Conservation (phyloP, 2,888 invertebrate genomes). For the Eueremaeus valkanovi region DNA sequence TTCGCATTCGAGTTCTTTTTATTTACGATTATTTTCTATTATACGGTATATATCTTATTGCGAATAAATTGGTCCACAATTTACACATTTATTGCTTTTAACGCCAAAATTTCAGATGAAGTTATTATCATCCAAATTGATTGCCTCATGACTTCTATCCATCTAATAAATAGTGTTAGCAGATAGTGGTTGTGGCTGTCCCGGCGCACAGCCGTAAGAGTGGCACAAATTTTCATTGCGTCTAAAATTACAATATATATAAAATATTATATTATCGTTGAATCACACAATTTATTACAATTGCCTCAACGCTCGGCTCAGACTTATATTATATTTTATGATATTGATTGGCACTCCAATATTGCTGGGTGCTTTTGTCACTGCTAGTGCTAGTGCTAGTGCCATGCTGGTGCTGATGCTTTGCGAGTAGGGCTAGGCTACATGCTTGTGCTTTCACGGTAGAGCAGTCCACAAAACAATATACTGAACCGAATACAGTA, state of each 20-base stretch:
- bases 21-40: background rate
- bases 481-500: too few relatives aligned
- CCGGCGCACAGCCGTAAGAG: background rate
- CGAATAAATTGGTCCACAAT: slow-evolving; percentile 16
- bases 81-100: slow-evolving; percentile 26
- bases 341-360: slow-evolving; percentile 2
- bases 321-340: slow-evolving; percentile 3
- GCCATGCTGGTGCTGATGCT: background rate
- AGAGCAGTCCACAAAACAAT: slow-evolving; percentile 29
- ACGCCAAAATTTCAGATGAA: slow-evolving; percentile 1
- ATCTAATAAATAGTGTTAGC: background rate
- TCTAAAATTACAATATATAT: slow-evolving; percentile 30
- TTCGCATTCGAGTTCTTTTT: background rate
- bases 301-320: slow-evolving; percentile 18
- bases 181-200: background rate
- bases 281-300: slow-evolving; percentile 23
- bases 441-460: too few relatives aligned
- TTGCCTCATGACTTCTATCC: slow-evolving; percentile 17
- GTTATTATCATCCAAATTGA: slow-evolving; percentile 29
- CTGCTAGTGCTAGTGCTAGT: background rate
- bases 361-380: background rate
- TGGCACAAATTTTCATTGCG: slow-evolving; percentile 13
- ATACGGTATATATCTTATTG: too few relatives aligned
- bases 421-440: background rate
- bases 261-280: slow-evolving; percentile 13